Evolutionary conservation across 2,888 invertebrate species (phyloP).

Genomic region (Endomychus coccineus): DNA sequence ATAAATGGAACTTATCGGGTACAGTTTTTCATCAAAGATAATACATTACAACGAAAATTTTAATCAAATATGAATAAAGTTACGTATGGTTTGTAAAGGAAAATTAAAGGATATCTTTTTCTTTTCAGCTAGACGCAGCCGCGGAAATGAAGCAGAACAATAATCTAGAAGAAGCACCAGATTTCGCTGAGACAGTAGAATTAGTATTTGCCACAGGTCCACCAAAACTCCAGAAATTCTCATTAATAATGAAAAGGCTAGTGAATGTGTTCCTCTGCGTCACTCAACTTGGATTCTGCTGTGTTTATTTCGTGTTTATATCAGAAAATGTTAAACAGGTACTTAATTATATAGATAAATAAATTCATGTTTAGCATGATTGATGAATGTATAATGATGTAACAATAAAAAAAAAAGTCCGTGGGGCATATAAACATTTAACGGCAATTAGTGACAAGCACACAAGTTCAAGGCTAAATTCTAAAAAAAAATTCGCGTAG

Average conservation of each 20-base stretch:
- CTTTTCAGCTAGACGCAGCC: slow-evolving; percentile 59
- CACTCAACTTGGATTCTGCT: slow-evolving; percentile 97
- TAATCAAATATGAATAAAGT: too few species aligned
- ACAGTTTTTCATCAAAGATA: too few species aligned
- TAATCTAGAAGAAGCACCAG: slow-evolving; percentile 52
- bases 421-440: too few species aligned
- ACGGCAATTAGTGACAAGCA: too few species aligned
- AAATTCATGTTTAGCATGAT: too few species aligned
- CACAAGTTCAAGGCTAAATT: too few species aligned
- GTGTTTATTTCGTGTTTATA: slow-evolving; percentile 93
- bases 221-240: slow-evolving; percentile 51
- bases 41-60: too few species aligned
- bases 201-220: slow-evolving; percentile 75
- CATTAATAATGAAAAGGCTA: slow-evolving; percentile 56
- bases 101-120: slow-evolving; percentile 7
- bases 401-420: too few species aligned
- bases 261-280: slow-evolving; percentile 85
- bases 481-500: too few species aligned
- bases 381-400: too few species aligned
- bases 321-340: slow-evolving; percentile 78
- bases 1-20: too few species aligned
- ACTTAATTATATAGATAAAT: too few species aligned
- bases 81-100: background rate
- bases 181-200: slow-evolving; percentile 79
- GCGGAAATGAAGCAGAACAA: slow-evolving; percentile 56